Evolutionary conservation across 2,113 vertebrate species (phyloP).

Genomic region (Polypterus senegalus): DNA sequence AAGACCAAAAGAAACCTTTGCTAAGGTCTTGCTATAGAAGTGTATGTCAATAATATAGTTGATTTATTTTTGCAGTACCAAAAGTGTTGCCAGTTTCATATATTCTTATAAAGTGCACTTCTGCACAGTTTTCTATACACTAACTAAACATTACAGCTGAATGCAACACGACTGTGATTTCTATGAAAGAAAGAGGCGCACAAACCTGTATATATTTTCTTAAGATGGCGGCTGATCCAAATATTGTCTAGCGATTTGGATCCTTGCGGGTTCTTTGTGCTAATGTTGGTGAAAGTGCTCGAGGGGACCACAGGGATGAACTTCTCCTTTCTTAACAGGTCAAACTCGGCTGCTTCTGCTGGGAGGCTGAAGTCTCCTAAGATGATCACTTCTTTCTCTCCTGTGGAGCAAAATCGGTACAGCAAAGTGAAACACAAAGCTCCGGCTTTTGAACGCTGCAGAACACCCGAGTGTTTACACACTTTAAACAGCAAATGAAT

Average conservation of each 20-base stretch:
- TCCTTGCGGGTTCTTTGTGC: slow-evolving; percentile 80
- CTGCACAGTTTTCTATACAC: too few relatives aligned
- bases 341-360: slow-evolving; percentile 63
- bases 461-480: too few relatives aligned
- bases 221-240: slow-evolving; percentile 78
- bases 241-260: slow-evolving; percentile 78
- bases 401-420: slow-evolving; percentile 32
- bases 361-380: slow-evolving; percentile 75
- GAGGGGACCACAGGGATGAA: slow-evolving; percentile 62
- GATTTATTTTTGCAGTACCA: too few relatives aligned
- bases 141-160: too few relatives aligned
- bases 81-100: too few relatives aligned
- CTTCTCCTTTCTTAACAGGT: slow-evolving; percentile 73
- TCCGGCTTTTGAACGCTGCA: neutral
- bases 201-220: slow-evolving; percentile 78
- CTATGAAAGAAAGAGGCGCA: neutral
- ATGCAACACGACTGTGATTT: too few relatives aligned
- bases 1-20: too few relatives aligned
- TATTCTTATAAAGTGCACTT: too few relatives aligned
- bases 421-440: neutral
- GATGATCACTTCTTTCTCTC: slow-evolving; percentile 72
- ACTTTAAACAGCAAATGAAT: neutral
- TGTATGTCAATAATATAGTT: too few relatives aligned
- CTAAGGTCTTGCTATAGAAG: too few relatives aligned
- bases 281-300: slow-evolving; percentile 81